phyloP scores from a whole-genome alignment of 1,140 invertebrate genomes.

The Carposina sasakii region DNA sequence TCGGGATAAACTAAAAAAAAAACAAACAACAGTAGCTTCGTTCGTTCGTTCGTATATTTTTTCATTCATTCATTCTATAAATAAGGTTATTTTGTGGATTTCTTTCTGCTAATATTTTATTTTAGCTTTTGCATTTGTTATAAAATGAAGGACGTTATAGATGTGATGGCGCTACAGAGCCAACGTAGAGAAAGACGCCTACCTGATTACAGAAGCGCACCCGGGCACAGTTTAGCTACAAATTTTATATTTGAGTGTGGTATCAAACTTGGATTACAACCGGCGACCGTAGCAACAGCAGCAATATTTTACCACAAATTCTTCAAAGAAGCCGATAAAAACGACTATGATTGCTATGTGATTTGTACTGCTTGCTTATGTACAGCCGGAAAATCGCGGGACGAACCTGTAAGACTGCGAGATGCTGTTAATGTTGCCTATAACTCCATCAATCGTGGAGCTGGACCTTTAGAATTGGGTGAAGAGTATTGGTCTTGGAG shows the following conservation, averaged over 20 bases:
- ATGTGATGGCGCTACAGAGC: slow-evolving; percentile 62
- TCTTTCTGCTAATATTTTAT: too few relatives aligned
- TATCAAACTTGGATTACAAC: slow-evolving; percentile 87
- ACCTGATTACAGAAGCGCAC: slow-evolving; percentile 55
- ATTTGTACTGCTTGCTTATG: slow-evolving; percentile 91
- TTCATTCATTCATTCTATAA: too few relatives aligned
- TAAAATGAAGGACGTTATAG: slow-evolving; percentile 65
- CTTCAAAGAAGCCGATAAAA: slow-evolving; percentile 83
- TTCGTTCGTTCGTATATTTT: too few relatives aligned
- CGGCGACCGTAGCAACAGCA: slow-evolving; percentile 89
- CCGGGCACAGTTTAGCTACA: slow-evolving; percentile 72
- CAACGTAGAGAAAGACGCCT: slow-evolving; percentile 54
- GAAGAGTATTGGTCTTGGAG: slow-evolving; percentile 94
- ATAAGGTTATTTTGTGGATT: too few relatives aligned
- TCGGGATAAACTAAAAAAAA: too few relatives aligned
- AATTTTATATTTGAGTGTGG: slow-evolving; percentile 92
- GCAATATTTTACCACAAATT: slow-evolving; percentile 91
- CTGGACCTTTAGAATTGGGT: slow-evolving; percentile 86
- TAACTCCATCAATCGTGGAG: slow-evolving; percentile 86
- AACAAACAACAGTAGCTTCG: too few relatives aligned
- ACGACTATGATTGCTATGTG: slow-evolving; percentile 90
- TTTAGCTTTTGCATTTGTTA: too few relatives aligned
- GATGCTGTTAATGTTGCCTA: slow-evolving; percentile 93
- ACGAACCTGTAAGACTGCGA: slow-evolving; percentile 88
- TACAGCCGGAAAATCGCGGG: slow-evolving; percentile 92